phyloP scores from a whole-genome alignment of 2,113 vertebrate genomes.

The Pedetes capensis region DNA sequence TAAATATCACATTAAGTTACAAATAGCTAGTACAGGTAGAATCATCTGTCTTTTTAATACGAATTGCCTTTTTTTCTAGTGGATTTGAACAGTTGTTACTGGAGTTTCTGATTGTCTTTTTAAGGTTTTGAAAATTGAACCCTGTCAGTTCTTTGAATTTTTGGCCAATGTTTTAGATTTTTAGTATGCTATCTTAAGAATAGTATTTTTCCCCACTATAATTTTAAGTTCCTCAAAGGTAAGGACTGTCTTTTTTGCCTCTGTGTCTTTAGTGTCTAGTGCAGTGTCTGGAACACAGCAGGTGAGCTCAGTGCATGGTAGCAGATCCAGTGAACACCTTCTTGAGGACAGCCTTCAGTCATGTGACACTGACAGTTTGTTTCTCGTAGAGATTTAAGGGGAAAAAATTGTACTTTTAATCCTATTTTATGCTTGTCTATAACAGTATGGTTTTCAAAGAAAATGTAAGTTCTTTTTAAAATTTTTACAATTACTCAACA shows the following conservation, averaged over 20 bases:
- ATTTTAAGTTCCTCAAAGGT: neutral
- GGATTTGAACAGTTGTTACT: neutral
- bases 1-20: constrained; percentile 31
- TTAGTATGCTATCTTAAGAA: constrained; percentile 22
- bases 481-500: neutral
- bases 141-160: neutral
- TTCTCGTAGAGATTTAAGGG: neutral
- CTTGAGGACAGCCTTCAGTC: neutral
- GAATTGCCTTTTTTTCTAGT: neutral
- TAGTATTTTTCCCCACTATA: neutral
- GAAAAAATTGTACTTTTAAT: neutral
- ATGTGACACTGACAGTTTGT: neutral
- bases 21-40: neutral
- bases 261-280: neutral
- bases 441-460: neutral
- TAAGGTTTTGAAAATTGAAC: neutral
- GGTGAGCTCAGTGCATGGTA: neutral
- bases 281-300: neutral
- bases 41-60: neutral
- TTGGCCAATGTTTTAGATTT: neutral
- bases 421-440: neutral
- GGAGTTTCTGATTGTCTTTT: neutral
- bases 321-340: neutral
- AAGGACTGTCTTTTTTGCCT: neutral
- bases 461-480: neutral